phyloP scores from a whole-genome alignment of 53 echinoderm and acorn worm species.

The Patiria pectinifera region DNA sequence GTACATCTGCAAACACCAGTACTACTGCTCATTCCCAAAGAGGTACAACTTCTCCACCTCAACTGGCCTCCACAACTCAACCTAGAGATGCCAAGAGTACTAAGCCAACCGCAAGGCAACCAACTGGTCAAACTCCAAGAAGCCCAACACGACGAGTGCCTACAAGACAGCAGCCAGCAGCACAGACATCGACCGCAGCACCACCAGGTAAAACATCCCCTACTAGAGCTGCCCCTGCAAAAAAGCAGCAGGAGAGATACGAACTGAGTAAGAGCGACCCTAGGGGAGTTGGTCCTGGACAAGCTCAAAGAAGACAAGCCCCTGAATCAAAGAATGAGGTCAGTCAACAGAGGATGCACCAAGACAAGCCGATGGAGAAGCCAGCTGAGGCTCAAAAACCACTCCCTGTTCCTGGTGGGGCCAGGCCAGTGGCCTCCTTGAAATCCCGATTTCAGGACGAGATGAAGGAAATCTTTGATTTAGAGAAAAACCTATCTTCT shows the following conservation, averaged over 20 bases:
- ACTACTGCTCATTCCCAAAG: conserved; percentile 48
- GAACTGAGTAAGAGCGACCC: conserved; percentile 47
- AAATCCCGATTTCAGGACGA: conserved; percentile 81
- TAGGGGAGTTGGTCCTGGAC: conserved; percentile 51
- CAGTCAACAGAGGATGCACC: conserved; percentile 44
- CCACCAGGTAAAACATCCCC: conserved; percentile 19
- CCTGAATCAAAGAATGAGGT: conserved; percentile 37
- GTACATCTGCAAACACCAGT: conserved; percentile 36
- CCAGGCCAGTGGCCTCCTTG: conserved; percentile 83
- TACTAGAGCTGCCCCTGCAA: conserved; percentile 45
- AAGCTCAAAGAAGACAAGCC: conserved; percentile 51
- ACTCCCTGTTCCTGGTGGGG: conserved; percentile 81
- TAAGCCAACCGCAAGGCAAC: conserved; percentile 35
- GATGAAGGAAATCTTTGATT: conserved; percentile 79
- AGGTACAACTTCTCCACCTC: conserved; percentile 46
- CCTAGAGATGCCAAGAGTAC: conserved; percentile 51
- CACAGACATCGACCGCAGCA: conserved; percentile 20
- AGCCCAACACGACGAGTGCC: conserved; percentile 65
- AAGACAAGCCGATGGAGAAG: conserved; percentile 38
- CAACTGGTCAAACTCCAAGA: conserved; percentile 2
- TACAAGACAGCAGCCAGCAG: conserved; percentile 40
- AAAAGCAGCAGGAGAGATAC: conserved; percentile 58
- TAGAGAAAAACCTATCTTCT: conserved; percentile 89
- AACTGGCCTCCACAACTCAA: conserved; percentile 37
- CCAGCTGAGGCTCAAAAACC: conserved; percentile 24